These are phyloP conservation scores for Novumbra hubbsi DNA, from an alignment of 2,797 vertebrate genomes.

Conservation along the genomic window DNA sequence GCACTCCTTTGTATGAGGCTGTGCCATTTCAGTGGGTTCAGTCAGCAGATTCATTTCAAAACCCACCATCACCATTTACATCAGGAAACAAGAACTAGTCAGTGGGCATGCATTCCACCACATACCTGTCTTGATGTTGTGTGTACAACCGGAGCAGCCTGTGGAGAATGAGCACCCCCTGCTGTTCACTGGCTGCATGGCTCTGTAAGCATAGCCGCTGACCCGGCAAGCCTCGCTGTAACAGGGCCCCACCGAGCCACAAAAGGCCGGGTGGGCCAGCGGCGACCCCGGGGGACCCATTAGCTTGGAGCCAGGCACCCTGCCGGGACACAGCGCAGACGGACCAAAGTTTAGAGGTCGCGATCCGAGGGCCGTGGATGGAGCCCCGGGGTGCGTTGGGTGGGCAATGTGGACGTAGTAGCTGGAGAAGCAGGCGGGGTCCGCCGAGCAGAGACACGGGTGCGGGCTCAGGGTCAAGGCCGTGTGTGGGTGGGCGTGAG, in stretches of 20 bases:
- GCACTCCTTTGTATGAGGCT: too few species aligned
- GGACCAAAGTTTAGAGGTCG: slow-evolving; percentile 77
- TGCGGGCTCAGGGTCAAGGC: slow-evolving; percentile 75
- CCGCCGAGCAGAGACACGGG: slow-evolving; percentile 74
- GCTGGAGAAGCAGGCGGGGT: slow-evolving; percentile 75
- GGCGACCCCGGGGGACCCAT: slow-evolving; percentile 73
- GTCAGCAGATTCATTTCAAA: too few species aligned
- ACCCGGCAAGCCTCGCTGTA: slow-evolving; percentile 81
- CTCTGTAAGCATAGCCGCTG: slow-evolving; percentile 79
- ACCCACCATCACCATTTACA: background rate
- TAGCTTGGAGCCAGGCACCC: slow-evolving; percentile 70
- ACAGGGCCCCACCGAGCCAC: slow-evolving; percentile 81
- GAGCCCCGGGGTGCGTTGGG: slow-evolving; percentile 68
- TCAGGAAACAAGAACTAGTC: background rate
- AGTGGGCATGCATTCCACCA: background rate
- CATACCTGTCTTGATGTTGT: slow-evolving; percentile 93
- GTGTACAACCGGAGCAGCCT: slow-evolving; percentile 82
- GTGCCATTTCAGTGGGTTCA: too few species aligned
- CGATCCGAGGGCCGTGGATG: slow-evolving; percentile 68
- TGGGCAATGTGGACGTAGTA: slow-evolving; percentile 80
- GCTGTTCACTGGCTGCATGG: slow-evolving; percentile 82
- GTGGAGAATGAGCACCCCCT: slow-evolving; percentile 78
- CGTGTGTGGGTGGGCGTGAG: slow-evolving; percentile 63
- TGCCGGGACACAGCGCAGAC: slow-evolving; percentile 69
- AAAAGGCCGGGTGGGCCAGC: slow-evolving; percentile 85